Evolutionary conservation across 1,140 invertebrate species (phyloP), one percentile per base, ranked within the genome.

Genomic region (Meloidogyne exigua): DNA sequence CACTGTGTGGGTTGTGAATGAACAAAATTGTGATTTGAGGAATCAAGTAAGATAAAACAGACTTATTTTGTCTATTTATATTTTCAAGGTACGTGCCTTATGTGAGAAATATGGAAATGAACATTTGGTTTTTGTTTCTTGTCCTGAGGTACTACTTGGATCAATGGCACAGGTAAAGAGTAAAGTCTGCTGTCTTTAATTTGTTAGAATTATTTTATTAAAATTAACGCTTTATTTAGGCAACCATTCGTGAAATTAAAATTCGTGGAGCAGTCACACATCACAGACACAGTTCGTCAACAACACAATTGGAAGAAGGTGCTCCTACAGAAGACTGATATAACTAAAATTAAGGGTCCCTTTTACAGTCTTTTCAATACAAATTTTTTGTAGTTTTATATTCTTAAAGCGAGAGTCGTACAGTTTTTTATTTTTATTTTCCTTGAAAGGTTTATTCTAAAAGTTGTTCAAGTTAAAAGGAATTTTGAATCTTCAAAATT

Each of bases 1-100:
- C 75, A 87, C 85, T 15, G 84, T 87, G 23, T 87, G 86, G 85
- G 85, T 86, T 0, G 86, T 85, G 2, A 62, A 62, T 12, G 71
- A 64, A 73, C 81, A 42, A n/a, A 80, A 84, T 49, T 68, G 80
- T 18, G 69, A 70, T 9, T 62, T 87, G 10, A 67, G 76, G 26
- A 49, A 79, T 25, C 80, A 78, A 66, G 79, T 84, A 73, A 64
- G n/a, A 15, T 18, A 64, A 74, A 65, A 1, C 18, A n/a, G n/a
- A 21, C 9, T 4, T 23, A 15, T 49, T 39, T 9, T 25, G 23
- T 44, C 18, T 68, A 11, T 25, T 23, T 65, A 63, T 32, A 32
- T 3, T 57, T 62, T 83, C 32, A 21, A 85, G 84, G 85, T 87
- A 13, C n/a, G 62, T 26, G 63, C 82, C 5, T 44, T 85, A 2